phyloP scores from a whole-genome alignment of 2,797 vertebrate genomes.

The Benthosema pterotum region DNA sequence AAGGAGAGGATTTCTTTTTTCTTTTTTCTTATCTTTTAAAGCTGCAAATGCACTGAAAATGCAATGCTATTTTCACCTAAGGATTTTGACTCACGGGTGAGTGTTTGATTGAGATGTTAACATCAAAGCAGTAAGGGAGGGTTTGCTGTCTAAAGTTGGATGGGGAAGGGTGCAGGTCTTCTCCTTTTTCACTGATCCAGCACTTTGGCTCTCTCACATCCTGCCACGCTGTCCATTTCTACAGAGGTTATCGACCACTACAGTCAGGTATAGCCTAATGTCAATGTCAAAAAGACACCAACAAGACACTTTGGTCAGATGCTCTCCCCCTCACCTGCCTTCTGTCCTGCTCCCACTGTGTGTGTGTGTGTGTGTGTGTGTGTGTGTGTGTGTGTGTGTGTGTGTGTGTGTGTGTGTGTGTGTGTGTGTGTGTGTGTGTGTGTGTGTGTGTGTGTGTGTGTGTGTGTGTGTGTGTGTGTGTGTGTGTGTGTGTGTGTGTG shows the following conservation, averaged over 20 bases:
- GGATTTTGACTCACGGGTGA: too few species aligned
- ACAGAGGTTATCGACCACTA: conserved; percentile 50
- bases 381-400: too few species aligned
- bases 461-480: too few species aligned
- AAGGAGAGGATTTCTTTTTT: too few species aligned
- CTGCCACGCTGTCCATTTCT: conserved; percentile 57
- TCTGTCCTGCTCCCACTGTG: background rate
- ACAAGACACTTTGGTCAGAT: conserved; percentile 5
- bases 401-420: background rate
- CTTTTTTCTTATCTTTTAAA: too few species aligned
- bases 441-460: too few species aligned
- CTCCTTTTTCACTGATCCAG: conserved; percentile 76
- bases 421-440: background rate
- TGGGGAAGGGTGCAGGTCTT: conserved; percentile 25
- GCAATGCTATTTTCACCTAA: too few species aligned
- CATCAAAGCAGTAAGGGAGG: background rate
- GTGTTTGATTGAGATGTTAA: too few species aligned
- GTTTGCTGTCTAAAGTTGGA: conserved; percentile 7
- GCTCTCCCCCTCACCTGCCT: background rate
- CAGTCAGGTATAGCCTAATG: conserved; percentile 41
- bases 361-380: background rate
- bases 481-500: too few species aligned
- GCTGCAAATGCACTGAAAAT: too few species aligned
- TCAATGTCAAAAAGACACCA: conserved; percentile 57
- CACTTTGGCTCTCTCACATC: conserved; percentile 58